Percentiles rank a stretch among this genome's conserved stretches.
Conservation (phyloP, 2,113 vertebrate genomes). For the Pelecanoides urinatrix region DNA sequence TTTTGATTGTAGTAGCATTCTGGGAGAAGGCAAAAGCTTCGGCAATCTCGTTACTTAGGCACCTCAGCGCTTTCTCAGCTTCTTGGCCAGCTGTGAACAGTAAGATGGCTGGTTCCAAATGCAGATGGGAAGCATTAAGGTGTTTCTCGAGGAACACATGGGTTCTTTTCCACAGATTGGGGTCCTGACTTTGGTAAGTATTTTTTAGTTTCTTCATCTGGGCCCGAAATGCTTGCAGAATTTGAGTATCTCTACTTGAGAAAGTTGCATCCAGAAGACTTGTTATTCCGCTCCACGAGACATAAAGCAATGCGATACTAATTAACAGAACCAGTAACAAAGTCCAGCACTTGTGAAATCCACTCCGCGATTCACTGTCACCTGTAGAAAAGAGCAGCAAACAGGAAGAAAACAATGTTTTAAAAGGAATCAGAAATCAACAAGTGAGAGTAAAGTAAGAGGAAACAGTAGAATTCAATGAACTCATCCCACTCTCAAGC, state of each 20-base stretch:
- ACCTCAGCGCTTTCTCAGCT: conserved; percentile 81
- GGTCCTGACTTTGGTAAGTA: conserved; percentile 81
- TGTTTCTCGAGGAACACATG: conserved; percentile 77
- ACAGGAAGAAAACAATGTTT: not conserved
- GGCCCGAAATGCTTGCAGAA: conserved; percentile 64
- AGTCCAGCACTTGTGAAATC: not conserved
- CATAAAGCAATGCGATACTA: not conserved
- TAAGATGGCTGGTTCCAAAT: conserved; percentile 84
- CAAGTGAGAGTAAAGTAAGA: not conserved
- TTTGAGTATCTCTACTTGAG: conserved; percentile 9
- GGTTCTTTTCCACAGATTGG: conserved; percentile 83
- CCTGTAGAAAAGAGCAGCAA: not conserved
- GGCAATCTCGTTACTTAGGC: conserved; percentile 83
- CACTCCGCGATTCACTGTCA: not conserved
- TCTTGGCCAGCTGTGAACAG: conserved; percentile 83
- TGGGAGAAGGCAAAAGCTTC: conserved; percentile 78
- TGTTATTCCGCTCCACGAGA: not conserved
- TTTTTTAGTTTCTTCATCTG: conserved; percentile 71
- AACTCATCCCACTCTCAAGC: not conserved
- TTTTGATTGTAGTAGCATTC: conserved; percentile 77
- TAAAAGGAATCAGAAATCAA: not conserved
- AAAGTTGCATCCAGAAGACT: not conserved
- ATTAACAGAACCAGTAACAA: not conserved
- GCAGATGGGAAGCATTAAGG: conserved; percentile 72
- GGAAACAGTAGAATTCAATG: not conserved